phyloP scores from a whole-genome alignment of 2,888 invertebrate genomes.

The Chymomyza amoena region DNA sequence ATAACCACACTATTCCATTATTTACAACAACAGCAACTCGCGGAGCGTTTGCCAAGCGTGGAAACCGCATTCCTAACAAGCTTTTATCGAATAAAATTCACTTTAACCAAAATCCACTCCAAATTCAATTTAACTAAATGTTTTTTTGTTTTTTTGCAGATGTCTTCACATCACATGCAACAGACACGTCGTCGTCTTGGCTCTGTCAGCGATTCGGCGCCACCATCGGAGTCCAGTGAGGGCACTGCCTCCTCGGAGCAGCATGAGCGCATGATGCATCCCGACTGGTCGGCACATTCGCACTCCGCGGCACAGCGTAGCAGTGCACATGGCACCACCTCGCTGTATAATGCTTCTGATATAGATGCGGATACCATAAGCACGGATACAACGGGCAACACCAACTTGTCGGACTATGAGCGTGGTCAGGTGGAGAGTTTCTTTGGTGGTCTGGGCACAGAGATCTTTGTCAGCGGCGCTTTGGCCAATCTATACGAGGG shows the following conservation, averaged over 20 bases:
- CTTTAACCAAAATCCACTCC: no score
- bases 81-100: background rate
- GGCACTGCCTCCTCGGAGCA: conserved; percentile 80
- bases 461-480: conserved; percentile 87
- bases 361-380: conserved; percentile 77
- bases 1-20: background rate
- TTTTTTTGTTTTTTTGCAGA: conserved; percentile 46
- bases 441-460: conserved; percentile 87
- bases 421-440: conserved; percentile 86
- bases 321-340: conserved; percentile 72
- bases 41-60: background rate
- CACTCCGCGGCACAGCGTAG: conserved; percentile 57
- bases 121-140: background rate
- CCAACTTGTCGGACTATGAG: conserved; percentile 82
- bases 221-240: conserved; percentile 80
- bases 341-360: conserved; percentile 76
- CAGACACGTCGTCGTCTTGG: conserved; percentile 80
- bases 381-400: conserved; percentile 77
- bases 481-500: conserved; percentile 86
- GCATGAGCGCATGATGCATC: conserved; percentile 62
- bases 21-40: background rate
- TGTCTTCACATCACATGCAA: conserved; percentile 73
- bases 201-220: conserved; percentile 82
- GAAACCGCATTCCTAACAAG: background rate
- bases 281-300: conserved; percentile 52